Percentiles rank a stretch among this genome's conserved stretches.
Conservation (phyloP, 1,140 invertebrate genomes). For the Diachasma alloeum region DNA sequence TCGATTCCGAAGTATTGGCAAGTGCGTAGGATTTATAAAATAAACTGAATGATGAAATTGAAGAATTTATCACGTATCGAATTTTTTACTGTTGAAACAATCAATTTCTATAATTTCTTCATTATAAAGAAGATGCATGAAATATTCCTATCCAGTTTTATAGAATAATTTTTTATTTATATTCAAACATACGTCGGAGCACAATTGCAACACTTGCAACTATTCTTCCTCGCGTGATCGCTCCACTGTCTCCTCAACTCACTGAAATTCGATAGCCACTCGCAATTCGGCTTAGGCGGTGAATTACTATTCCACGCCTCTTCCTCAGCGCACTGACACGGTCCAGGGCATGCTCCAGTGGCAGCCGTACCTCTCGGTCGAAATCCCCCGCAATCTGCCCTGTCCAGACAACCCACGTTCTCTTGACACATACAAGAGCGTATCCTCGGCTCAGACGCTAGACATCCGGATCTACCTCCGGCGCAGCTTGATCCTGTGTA, state of each 20-base stretch:
- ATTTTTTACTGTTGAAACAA: no score
- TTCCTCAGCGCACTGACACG: constrained; percentile 51
- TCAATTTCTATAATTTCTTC: no score
- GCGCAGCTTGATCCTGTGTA: constrained; percentile 29
- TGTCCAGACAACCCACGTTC: constrained; percentile 36
- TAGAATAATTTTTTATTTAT: no score
- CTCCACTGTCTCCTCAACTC: constrained; percentile 56
- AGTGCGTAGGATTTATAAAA: no score
- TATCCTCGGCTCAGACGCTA: constrained; percentile 25
- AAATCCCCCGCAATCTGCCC: constrained; percentile 35
- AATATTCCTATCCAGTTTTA: no score
- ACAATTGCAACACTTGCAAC: constrained; percentile 48
- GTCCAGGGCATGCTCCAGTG: constrained; percentile 36
- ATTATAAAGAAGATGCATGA: no score
- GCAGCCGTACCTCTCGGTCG: constrained; percentile 26
- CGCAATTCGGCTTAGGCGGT: constrained; percentile 50
- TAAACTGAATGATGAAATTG: no score
- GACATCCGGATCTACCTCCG: constrained; percentile 14
- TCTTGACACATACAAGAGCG: constrained; percentile 41
- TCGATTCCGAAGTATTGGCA: no score
- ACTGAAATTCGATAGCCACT: constrained; percentile 49
- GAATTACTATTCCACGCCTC: constrained; percentile 52
- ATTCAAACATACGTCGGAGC: constrained; percentile 34
- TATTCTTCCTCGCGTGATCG: constrained; percentile 43
- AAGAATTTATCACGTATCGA: no score